These are phyloP conservation scores for Mastigias papua DNA, from an alignment of 30 jellyfish, hydroid and myxozoan genomes.

Conservation along the genomic window DNA sequence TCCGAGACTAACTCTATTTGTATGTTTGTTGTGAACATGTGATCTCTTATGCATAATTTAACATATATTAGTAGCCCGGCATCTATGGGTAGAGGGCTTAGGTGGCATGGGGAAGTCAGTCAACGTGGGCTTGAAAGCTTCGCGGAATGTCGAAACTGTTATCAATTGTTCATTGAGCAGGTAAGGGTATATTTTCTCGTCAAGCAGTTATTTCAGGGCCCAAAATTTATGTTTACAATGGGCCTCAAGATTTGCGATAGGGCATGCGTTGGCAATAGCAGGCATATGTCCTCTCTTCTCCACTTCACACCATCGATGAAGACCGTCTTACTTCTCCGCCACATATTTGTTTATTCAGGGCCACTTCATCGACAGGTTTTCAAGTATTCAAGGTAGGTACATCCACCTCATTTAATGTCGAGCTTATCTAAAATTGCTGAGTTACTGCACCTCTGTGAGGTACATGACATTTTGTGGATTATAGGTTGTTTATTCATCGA, in stretches of 20 bases:
- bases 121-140: not conserved
- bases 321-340: too few species aligned
- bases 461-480: constrained; percentile 2
- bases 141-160: not conserved
- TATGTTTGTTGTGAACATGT: not conserved
- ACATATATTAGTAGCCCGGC: not conserved
- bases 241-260: not conserved
- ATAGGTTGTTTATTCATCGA: not conserved
- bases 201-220: not conserved
- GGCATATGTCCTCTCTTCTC: too few species aligned
- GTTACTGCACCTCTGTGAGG: not conserved
- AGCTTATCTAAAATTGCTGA: too few species aligned
- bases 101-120: not conserved
- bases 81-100: not conserved
- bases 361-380: too few species aligned
- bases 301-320: too few species aligned
- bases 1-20: not conserved
- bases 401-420: too few species aligned
- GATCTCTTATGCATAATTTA: constrained; percentile 30
- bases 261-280: too few species aligned
- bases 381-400: too few species aligned
- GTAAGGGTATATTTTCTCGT: not conserved
- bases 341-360: too few species aligned
- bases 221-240: not conserved
- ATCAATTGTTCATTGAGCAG: not conserved